These are phyloP conservation scores for Cremastinae sp. DNA, from an alignment of 2,888 invertebrate genomes.

Conservation along the genomic window DNA sequence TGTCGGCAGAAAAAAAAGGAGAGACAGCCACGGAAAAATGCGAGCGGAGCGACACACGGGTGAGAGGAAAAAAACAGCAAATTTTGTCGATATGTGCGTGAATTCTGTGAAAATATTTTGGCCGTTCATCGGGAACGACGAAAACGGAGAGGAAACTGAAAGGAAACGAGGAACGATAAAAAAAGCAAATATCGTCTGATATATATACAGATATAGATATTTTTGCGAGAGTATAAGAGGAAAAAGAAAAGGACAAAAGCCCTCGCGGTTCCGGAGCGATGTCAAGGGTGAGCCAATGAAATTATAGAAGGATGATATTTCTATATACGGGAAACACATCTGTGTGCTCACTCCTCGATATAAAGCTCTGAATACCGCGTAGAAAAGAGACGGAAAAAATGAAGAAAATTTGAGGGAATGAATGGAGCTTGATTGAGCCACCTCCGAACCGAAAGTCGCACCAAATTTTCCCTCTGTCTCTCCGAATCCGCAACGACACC, in stretches of 20 bases:
- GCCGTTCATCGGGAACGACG: conserved; percentile 27
- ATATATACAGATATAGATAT: too few species aligned
- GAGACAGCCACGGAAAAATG: conserved; percentile 5
- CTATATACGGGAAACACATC: conserved; percentile 5
- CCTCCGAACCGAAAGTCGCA: conserved; percentile 60
- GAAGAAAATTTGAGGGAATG: conserved; percentile 68
- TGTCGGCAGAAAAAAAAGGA: not conserved
- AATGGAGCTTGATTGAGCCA: conserved; percentile 74
- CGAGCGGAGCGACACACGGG: too few species aligned
- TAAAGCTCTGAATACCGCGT: conserved; percentile 19
- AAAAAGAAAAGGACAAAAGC: too few species aligned
- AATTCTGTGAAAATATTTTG: conserved; percentile 60
- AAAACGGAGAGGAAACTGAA: conserved; percentile 31
- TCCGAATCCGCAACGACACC: too few species aligned
- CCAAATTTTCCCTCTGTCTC: conserved; percentile 49
- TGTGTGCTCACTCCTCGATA: not conserved
- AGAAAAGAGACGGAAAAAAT: conserved; percentile 17
- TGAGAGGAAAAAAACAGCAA: not conserved
- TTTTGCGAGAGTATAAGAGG: too few species aligned
- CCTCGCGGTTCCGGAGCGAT: conserved; percentile 53
- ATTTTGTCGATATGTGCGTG: conserved; percentile 15
- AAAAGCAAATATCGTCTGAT: too few species aligned
- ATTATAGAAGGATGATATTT: conserved; percentile 50
- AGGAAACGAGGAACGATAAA: conserved; percentile 60
- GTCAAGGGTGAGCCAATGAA: conserved; percentile 50